Conservation (phyloP, 2,797 vertebrate species). For the Glossophaga mutica region DNA sequence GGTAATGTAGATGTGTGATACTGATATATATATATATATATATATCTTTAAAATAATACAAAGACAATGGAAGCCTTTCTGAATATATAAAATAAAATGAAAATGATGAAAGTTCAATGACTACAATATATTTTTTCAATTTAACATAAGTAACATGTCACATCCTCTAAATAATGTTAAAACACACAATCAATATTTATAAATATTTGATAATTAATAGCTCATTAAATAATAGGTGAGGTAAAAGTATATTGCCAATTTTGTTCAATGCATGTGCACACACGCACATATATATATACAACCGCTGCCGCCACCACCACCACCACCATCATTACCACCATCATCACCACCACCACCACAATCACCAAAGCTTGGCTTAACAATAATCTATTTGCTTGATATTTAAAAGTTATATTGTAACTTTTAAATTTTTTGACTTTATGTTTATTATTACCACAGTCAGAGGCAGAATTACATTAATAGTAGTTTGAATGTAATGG, state of each 20-base stretch:
- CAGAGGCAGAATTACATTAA: slow-evolving; percentile 67
- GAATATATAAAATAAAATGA: not conserved
- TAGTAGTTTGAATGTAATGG: slow-evolving; percentile 74
- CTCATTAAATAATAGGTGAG: not conserved
- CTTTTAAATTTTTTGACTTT: slow-evolving; percentile 53
- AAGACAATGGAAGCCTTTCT: not conserved
- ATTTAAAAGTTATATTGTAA: not conserved
- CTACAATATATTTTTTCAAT: not conserved
- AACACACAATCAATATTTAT: not conserved
- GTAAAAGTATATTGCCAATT: not conserved
- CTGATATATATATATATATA: not conserved
- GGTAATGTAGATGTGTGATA: not conserved
- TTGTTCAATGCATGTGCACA: not conserved
- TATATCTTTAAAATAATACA: not conserved
- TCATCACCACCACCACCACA: not conserved
- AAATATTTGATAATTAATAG: not conserved
- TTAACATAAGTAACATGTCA: not conserved
- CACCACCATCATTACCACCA: not conserved
- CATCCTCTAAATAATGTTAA: not conserved
- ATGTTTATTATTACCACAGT: slow-evolving; percentile 30
- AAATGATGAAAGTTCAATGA: not conserved
- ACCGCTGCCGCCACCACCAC: not conserved
- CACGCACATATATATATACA: not conserved
- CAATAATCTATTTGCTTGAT: not conserved
- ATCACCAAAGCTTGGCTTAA: not conserved